Evolutionary conservation across 2,888 invertebrate genomes (phyloP).

Genomic region (Athalia cordata): DNA sequence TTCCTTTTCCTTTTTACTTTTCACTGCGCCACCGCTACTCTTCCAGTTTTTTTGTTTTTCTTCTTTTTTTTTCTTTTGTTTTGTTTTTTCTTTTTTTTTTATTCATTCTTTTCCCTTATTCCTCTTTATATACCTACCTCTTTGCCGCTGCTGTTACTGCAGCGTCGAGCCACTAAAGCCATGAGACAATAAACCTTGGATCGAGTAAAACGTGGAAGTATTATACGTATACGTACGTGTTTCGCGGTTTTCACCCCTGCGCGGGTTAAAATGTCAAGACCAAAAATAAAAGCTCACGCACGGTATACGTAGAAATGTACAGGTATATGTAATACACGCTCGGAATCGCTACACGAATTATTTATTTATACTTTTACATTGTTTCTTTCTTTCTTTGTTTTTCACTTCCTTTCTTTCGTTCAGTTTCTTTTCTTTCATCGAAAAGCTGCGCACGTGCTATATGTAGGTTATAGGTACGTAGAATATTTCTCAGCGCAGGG

Average conservation of each 20-base stretch:
- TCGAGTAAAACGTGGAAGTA: conserved; percentile 9
- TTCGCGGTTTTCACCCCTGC: conserved; percentile 26
- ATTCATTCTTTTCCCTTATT: background rate
- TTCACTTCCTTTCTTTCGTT: background rate
- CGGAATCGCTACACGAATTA: background rate
- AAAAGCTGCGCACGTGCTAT: background rate
- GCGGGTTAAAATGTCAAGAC: conserved; percentile 14
- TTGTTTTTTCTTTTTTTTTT: background rate
- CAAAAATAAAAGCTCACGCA: conserved; percentile 24
- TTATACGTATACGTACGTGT: background rate
- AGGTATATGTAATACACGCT: background rate
- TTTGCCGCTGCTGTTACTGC: background rate
- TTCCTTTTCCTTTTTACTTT: background rate
- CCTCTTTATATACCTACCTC: background rate
- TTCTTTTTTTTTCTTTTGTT: background rate
- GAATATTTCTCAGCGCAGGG: background rate
- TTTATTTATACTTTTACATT: conserved; percentile 26
- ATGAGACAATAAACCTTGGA: conserved; percentile 28
- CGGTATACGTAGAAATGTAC: background rate
- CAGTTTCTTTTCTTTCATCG: background rate
- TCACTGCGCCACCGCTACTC: background rate
- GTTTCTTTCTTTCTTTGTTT: background rate
- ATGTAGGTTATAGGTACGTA: no score
- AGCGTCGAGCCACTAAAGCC: background rate
- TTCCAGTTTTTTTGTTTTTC: background rate